Base-by-base conservation (phyloP, 2,113 vertebrate genomes). In the Psettodes erumei region DNA sequence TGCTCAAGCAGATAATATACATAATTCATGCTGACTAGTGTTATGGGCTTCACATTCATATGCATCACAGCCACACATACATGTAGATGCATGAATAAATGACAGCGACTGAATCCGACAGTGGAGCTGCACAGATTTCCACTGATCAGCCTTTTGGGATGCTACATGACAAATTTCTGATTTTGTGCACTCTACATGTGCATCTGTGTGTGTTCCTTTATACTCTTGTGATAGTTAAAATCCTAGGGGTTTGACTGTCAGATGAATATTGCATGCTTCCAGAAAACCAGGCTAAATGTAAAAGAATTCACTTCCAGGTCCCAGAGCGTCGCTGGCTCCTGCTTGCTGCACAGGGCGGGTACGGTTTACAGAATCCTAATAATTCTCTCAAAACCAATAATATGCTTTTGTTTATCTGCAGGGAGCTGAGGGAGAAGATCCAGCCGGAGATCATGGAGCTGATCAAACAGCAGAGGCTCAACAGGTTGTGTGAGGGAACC, bases 361-460 rank as follows among this genome's bases (percentile, higher is more conserved):
- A 47, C 30, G 12, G 15, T 50, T 66, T 47, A 30, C 6, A 21
- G 28, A 32, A 23, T 61, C 21, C 9, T 19, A 19, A 30, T 51
- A 7, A 23, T 54, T 40, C 9, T 62, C 25, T 35, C 15, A 19
- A n/a, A 51, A 38, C 23, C 5, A 19, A 54, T 51, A 1, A 7
- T 15, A 0, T 33, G 30, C 55, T 3, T 62, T 30, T 82, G 30
- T 71, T 32, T 23, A 45, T 59, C 13, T 73, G 18, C 90, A 99
- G 98, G 93, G 98, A 99, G 92, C 96, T 99, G 75, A 96, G 97
- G 86, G 98, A 99, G 94, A 99, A 99, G 94, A 99, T 99, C 89
- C 98, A 99, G 89, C 98, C 98, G 0, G 98, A 99, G 95, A 99
- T 99, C 92, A 94, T 99, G 93, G 97, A 99, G 94, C 91, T 99